These are phyloP conservation scores for Acronicta aceris DNA, from an alignment of 2,888 invertebrate genomes.

Conservation along the genomic window DNA sequence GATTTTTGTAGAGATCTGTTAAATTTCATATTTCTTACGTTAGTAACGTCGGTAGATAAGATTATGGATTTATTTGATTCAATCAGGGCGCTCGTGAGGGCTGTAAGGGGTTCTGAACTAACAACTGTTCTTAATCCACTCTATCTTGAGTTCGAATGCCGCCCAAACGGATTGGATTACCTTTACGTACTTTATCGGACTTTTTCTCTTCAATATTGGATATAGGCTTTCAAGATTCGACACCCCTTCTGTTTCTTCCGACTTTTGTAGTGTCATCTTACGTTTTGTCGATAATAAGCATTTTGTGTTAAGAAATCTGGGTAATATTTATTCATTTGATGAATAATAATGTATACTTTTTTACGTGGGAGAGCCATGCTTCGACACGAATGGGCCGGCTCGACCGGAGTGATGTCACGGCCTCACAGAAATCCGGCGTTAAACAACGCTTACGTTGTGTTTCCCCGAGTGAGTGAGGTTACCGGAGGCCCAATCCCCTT, in stretches of 20 bases:
- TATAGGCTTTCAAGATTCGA: conserved; percentile 50
- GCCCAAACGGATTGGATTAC: conserved; percentile 64
- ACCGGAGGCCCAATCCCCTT: too few relatives aligned
- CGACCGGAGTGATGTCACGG: too few relatives aligned
- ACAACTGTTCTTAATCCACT: conserved; percentile 63
- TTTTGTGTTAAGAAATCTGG: neutral
- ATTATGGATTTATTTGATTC: conserved; percentile 66
- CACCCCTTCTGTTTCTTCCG: conserved; percentile 41
- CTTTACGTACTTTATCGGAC: conserved; percentile 58
- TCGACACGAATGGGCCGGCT: too few relatives aligned
- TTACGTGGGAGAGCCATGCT: too few relatives aligned
- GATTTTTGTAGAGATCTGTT: conserved; percentile 71
- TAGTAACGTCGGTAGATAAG: conserved; percentile 55
- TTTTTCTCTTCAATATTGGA: conserved; percentile 60
- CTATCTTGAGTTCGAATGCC: conserved; percentile 58
- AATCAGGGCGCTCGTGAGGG: conserved; percentile 55
- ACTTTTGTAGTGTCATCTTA: conserved; percentile 16
- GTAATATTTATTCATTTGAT: too few relatives aligned
- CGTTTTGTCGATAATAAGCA: neutral
- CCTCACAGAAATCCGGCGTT: too few relatives aligned
- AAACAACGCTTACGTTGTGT: too few relatives aligned
- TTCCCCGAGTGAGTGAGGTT: too few relatives aligned
- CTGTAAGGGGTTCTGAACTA: conserved; percentile 60
- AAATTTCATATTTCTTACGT: conserved; percentile 70
- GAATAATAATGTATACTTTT: too few relatives aligned